A percentile compares a stretch with the other conserved stretches of the same genome.
These are phyloP conservation scores for Alauda arvensis DNA, from an alignment of 2,797 vertebrate genomes.

Conservation along the genomic window DNA sequence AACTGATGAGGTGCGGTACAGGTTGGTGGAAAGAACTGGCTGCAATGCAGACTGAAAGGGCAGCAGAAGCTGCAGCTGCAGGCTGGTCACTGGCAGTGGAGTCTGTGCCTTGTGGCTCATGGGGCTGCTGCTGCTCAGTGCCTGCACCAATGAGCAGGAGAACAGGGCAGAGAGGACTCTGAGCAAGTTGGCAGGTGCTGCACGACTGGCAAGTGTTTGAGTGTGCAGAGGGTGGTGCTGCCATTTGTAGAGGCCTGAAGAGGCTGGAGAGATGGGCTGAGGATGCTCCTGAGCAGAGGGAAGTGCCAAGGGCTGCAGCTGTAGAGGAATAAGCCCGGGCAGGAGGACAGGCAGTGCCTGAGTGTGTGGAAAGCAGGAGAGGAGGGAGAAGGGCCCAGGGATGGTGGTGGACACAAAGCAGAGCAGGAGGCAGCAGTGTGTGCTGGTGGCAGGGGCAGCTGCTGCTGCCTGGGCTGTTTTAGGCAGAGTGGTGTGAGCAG, in stretches of 20 bases:
- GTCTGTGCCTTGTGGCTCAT: no score
- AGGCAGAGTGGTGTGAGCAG: not conserved
- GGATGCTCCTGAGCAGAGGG: not conserved
- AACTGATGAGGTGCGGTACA: not conserved
- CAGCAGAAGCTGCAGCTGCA: not conserved
- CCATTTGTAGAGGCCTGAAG: accelerated
- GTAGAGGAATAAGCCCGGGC: not conserved
- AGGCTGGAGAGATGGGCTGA: not conserved
- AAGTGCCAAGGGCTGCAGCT: not conserved
- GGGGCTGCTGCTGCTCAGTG: not conserved
- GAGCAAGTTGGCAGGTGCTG: not conserved
- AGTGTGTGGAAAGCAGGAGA: not conserved
- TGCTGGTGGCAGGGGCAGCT: not conserved
- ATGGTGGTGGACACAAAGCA: accelerated
- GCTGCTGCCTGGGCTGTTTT: not conserved
- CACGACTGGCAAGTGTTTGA: not conserved
- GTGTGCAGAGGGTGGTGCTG: not conserved
- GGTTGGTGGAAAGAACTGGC: not conserved
- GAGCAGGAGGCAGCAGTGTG: accelerated
- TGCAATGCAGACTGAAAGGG: not conserved
- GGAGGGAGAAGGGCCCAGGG: not conserved
- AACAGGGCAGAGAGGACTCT: not conserved
- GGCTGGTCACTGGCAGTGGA: not conserved
- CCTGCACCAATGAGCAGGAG: not conserved
- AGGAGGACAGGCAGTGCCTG: not conserved